phyloP scores from a whole-genome alignment of 2,888 invertebrate species.

The Melanotus villosus region DNA sequence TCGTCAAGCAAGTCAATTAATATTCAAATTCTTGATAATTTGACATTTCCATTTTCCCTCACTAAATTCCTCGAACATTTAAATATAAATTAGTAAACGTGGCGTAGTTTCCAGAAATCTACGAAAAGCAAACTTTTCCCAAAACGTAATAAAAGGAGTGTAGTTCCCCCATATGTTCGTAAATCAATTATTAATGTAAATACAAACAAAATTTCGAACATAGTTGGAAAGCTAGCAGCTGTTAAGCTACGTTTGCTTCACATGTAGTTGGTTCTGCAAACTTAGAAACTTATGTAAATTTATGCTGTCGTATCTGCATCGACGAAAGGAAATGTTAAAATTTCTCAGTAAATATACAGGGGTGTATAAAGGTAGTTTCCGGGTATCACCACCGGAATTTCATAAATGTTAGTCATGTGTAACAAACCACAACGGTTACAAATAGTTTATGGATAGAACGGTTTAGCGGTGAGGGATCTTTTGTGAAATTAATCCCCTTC shows the following conservation, averaged over 20 bases:
- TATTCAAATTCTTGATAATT: too few relatives aligned
- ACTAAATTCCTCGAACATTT: too few relatives aligned
- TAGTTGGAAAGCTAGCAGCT: slow-evolving; percentile 39
- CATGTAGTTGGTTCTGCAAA: slow-evolving; percentile 36
- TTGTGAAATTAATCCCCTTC: too few relatives aligned
- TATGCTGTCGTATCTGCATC: slow-evolving; percentile 36
- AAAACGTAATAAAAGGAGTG: slow-evolving; percentile 6
- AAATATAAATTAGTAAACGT: too few relatives aligned
- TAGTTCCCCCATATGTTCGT: slow-evolving; percentile 3
- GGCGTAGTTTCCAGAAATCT: too few relatives aligned
- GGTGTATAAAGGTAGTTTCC: slow-evolving; percentile 5
- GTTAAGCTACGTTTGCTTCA: slow-evolving; percentile 34
- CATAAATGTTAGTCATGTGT: not conserved
- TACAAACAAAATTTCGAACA: slow-evolving; percentile 35
- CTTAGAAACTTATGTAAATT: slow-evolving; percentile 42
- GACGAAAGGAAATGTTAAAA: slow-evolving; percentile 41
- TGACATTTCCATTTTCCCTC: too few relatives aligned
- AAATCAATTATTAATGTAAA: slow-evolving; percentile 38
- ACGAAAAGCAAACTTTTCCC: not conserved
- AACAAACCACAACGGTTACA: not conserved
- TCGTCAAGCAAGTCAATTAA: too few relatives aligned
- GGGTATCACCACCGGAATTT: slow-evolving; percentile 3
- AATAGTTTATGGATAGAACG: not conserved
- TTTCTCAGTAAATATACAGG: slow-evolving; percentile 30
- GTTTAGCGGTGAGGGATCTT: not conserved